Base-by-base conservation (phyloP, 2,797 vertebrate species). In the Borostomias antarcticus region DNA sequence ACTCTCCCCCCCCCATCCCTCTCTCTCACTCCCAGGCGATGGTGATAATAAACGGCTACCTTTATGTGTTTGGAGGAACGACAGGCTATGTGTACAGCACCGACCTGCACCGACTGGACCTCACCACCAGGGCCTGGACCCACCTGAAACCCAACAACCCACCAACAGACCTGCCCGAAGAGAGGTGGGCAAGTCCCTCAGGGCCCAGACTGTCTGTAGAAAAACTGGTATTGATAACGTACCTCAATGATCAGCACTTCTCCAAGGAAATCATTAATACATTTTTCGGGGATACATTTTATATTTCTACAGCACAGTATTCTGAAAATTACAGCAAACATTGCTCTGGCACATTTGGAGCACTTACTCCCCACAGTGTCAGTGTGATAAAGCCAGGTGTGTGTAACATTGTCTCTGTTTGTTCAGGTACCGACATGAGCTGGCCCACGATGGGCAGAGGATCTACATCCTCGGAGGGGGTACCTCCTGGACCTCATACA, bases 1-100 rank as follows among this genome's bases (percentile, higher is more conserved):
- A 7, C 26, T 2, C 21, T 32, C 5, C 45, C 23, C 8, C 32
- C 15, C 30, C 26, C 32, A 2, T 35, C 4, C 0, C 0, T 1
- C 1, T 43, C 40, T 40, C 72, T 26, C 1, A 1, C 56, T 59
- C 69, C 23, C 75, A 93, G 92, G 91, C 92, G 0, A 92, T 93
- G 91, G 86, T 87, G 78, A 97, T 98, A 81, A 96, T 99, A 85
- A 98, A 98, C 1, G 95, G 95, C 21, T 96, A 93, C 73, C 91
- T 99, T 5, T 99, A 98, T 4, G 96, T 99, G 60, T 99, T 98
- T 74, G 97, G 97, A 71, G 97, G 97, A 23, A 99, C 97, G 1
- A 99, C 97, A 0, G 97, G 97, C 3, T 98, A 98, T 82, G 93
- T 98, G 68, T 99, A 99, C 82, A 99, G 96, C 81, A 98, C 96